phyloP scores from a whole-genome alignment of 2,113 vertebrate species.

The Acrocephalus kingi region DNA sequence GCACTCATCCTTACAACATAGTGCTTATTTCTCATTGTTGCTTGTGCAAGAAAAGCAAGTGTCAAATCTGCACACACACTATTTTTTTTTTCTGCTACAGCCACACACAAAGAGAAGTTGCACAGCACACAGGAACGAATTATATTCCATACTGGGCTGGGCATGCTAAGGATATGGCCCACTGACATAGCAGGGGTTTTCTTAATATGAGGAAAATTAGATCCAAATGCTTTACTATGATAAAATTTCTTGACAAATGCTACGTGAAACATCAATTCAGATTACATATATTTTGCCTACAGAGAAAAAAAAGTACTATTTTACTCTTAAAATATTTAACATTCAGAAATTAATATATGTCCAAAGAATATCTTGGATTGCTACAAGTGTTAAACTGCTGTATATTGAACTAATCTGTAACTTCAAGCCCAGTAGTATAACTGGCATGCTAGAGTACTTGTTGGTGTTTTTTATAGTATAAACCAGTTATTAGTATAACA shows the following conservation, averaged over 20 bases:
- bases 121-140: constrained; percentile 10
- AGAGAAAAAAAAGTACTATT: constrained; percentile 32
- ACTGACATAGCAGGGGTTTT: constrained; percentile 35
- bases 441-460: constrained; percentile 6
- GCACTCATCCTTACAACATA: neutral
- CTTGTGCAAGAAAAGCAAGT: constrained; percentile 56
- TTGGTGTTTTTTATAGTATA: neutral
- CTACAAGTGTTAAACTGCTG: constrained; percentile 39
- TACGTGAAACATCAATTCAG: constrained; percentile 49
- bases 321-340: constrained; percentile 41
- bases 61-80: neutral
- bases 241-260: constrained; percentile 34
- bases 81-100: neutral
- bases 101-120: neutral
- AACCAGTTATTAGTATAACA: constrained; percentile 2
- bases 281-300: constrained; percentile 39
- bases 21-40: constrained; percentile 33
- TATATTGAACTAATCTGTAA: neutral
- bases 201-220: constrained; percentile 32
- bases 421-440: neutral
- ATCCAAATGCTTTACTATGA: constrained; percentile 17
- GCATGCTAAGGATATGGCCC: constrained; percentile 32
- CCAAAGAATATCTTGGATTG: constrained; percentile 24
- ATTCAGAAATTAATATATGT: constrained; percentile 46
- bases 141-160: neutral